Base-by-base conservation (phyloP, 2,888 invertebrate genomes). In the Achlya flavicornis region DNA sequence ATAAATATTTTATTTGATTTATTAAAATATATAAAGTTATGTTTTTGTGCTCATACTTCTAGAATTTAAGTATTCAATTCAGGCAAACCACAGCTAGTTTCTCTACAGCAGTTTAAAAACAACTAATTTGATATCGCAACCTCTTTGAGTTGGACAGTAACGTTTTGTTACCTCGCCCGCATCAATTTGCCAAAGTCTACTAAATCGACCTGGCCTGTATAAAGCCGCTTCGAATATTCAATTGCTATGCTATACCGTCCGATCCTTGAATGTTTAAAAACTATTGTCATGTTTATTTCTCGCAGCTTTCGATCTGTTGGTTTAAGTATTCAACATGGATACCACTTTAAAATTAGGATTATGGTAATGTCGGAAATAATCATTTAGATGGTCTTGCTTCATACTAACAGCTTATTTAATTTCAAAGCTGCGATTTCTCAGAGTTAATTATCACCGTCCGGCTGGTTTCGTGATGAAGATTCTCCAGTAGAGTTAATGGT, bases 151-250 rank as follows among this genome's bases (percentile, higher is more conserved):
- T 61, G 66, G 73, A 77, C 77, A 74, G 72, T 58, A 71, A 61
- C 78, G 72, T 82, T 85, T 85, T 84, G 84, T 85, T 77, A 80
- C 72, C 58, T 62, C 60, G 71, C 70, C 83, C 84, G 74, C 79
- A 81, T 80, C 78, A 75, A 85, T 85, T 86, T 81, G 67, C 75
- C 73, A 77, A 77, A 73, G 73, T 76, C 77, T 59, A 63, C 69
- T 64, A 65, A 75, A 75, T 71, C 66, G 65, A 66, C 12, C 32
- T 64, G 62, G 57, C 57, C 61, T 59, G 61, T 61, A 64, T 64
- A 64, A 73, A 72, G 58, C 67, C 66, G 58, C 46, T 70, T 65
- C 68, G 61, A 71, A 71, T 71, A 73, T 69, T 73, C 71, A 70
- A 71, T 71, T 62, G 61, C 62, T 68, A 68, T 66, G 41, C 12